Percentiles rank a stretch among this genome's conserved stretches.
Conservation (phyloP, 2,113 vertebrate genomes). For the Elachura formosa region DNA sequence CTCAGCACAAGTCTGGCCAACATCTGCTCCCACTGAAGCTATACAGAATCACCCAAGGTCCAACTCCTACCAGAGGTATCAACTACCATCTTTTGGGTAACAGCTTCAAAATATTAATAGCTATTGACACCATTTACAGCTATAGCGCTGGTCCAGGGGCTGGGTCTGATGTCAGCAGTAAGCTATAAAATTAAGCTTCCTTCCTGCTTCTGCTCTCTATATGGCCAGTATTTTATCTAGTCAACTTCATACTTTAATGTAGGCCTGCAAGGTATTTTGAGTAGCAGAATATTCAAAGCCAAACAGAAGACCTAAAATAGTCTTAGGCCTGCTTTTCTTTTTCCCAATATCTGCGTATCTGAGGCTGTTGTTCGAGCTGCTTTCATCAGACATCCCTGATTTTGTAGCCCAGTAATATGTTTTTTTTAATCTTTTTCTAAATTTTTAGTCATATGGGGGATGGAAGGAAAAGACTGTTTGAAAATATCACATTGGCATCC, state of each 20-base stretch:
- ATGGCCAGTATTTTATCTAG: neutral
- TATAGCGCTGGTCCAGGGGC: neutral
- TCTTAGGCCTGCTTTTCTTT: neutral
- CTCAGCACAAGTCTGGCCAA: neutral
- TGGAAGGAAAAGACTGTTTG: neutral
- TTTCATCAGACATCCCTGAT: neutral
- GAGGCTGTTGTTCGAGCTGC: neutral
- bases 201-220: neutral
- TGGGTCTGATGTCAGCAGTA: neutral
- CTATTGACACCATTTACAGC: neutral
- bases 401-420: neutral
- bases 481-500: neutral
- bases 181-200: neutral
- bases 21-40: neutral
- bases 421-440: neutral
- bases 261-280: neutral
- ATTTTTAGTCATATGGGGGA: neutral
- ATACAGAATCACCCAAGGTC: accelerated
- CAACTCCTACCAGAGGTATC: neutral
- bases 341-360: neutral
- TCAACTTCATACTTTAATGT: neutral
- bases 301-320: neutral
- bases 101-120: neutral
- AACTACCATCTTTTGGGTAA: neutral
- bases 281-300: neutral